A percentile compares a stretch with the other conserved stretches of the same genome.
Conservation (phyloP, 2,113 vertebrate genomes). For the Piprites chloris region DNA sequence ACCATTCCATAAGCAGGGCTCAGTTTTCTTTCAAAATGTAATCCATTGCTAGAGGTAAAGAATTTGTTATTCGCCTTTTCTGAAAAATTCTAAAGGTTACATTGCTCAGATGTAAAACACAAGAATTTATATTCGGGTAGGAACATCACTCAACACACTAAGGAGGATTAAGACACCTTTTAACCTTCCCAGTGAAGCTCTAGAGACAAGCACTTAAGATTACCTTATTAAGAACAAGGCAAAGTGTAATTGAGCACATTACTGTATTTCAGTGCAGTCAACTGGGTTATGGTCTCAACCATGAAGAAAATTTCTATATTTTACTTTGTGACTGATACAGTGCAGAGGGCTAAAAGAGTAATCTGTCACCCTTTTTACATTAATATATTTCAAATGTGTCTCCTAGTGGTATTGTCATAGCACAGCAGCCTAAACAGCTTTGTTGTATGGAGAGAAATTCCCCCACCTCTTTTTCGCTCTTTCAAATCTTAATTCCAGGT, state of each 20-base stretch:
- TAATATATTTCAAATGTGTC: not conserved
- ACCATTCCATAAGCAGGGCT: not conserved
- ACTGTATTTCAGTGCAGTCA: not conserved
- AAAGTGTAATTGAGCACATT: not conserved
- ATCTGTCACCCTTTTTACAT: not conserved
- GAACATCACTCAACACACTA: not conserved
- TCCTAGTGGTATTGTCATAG: not conserved
- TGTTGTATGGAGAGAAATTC: not conserved
- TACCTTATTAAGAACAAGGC: not conserved
- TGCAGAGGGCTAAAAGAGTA: not conserved
- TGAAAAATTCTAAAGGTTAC: not conserved
- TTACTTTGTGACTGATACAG: not conserved
- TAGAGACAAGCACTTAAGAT: not conserved
- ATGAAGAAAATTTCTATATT: not conserved
- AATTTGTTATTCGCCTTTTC: not conserved
- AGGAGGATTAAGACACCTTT: conserved; percentile 1
- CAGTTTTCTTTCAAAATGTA: not conserved
- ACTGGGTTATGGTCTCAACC: not conserved
- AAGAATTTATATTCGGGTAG: not conserved
- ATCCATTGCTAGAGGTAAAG: not conserved
- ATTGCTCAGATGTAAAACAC: not conserved
- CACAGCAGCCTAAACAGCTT: not conserved
- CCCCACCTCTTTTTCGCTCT: not conserved
- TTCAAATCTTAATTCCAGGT: not conserved
- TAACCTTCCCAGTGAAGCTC: not conserved